Evolutionary conservation across 2,113 vertebrate species (phyloP).

Genomic region (Cygnus buccinator): DNA sequence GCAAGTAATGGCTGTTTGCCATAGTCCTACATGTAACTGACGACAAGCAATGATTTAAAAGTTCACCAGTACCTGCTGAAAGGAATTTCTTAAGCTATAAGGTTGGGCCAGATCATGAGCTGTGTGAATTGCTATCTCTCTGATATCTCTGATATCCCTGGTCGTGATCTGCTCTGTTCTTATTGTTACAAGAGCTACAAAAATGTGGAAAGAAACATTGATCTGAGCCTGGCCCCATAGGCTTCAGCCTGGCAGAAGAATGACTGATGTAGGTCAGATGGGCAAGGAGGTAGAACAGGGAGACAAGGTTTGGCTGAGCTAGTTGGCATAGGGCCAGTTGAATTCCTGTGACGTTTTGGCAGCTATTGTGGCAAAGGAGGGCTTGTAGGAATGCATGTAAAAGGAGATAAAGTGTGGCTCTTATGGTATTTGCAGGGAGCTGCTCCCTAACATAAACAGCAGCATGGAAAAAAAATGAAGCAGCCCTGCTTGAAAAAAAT

Average conservation of each 20-base stretch:
- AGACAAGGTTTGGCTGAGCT: not conserved
- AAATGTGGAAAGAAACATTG: not conserved
- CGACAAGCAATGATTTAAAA: not conserved
- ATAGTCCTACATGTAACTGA: not conserved
- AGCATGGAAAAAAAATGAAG: not conserved
- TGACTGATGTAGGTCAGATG: not conserved
- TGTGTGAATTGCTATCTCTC: accelerated
- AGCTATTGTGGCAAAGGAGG: not conserved
- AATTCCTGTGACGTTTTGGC: not conserved
- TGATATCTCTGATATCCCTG: not conserved
- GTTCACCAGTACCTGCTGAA: not conserved
- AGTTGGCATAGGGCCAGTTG: not conserved
- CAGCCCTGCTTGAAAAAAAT: not conserved
- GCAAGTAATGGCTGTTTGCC: not conserved
- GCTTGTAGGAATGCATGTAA: not conserved
- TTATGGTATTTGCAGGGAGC: not conserved
- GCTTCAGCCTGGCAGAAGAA: not conserved
- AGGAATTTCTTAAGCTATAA: not conserved
- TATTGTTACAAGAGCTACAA: not conserved
- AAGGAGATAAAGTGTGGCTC: not conserved
- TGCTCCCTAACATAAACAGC: not conserved
- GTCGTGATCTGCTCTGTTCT: not conserved
- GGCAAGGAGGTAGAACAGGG: not conserved
- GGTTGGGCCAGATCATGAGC: not conserved
- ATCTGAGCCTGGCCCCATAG: accelerated